phyloP scores from a whole-genome alignment of 2,888 invertebrate genomes.

The Dorcus hopei region DNA sequence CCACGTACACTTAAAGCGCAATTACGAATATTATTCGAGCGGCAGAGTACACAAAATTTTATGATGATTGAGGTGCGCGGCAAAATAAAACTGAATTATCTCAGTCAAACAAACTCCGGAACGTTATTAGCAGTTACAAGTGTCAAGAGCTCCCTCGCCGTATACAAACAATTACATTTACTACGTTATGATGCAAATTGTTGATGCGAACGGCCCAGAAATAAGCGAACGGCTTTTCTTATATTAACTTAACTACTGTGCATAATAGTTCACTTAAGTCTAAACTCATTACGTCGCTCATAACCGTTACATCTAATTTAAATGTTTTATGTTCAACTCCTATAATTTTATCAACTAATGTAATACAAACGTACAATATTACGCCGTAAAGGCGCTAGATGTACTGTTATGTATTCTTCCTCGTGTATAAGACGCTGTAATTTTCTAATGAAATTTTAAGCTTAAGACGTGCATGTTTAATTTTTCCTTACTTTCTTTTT shows the following conservation, averaged over 20 bases:
- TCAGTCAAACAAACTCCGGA: conserved; percentile 25
- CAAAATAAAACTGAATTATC: conserved; percentile 35
- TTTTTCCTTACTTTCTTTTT: conserved; percentile 3
- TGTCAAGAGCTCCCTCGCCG: conserved; percentile 35
- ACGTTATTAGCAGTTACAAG: conserved; percentile 33
- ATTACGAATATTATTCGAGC: too few relatives aligned
- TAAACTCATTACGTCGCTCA: conserved; percentile 30
- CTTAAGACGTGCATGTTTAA: conserved; percentile 7
- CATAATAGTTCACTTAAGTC: conserved; percentile 30
- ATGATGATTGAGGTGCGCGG: conserved; percentile 30
- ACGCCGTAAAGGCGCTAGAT: conserved; percentile 9
- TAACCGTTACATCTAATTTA: conserved; percentile 21
- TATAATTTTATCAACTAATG: conserved; percentile 22
- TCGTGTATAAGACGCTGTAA: too few relatives aligned
- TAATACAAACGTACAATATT: conserved; percentile 15
- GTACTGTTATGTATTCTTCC: conserved; percentile 20
- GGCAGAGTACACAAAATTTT: conserved; percentile 9
- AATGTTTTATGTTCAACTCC: conserved; percentile 20
- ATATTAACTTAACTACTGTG: conserved; percentile 24
- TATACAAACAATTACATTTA: conserved; percentile 41
- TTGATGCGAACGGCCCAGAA: conserved; percentile 33
- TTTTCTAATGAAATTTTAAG: background rate
- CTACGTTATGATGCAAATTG: conserved; percentile 38
- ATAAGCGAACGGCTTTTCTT: conserved; percentile 29
- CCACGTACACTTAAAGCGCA: too few relatives aligned